Evolutionary conservation across 1,140 invertebrate genomes (phyloP), one percentile per base, ranked within the genome.

Genomic region (Dinoponera quadriceps): DNA sequence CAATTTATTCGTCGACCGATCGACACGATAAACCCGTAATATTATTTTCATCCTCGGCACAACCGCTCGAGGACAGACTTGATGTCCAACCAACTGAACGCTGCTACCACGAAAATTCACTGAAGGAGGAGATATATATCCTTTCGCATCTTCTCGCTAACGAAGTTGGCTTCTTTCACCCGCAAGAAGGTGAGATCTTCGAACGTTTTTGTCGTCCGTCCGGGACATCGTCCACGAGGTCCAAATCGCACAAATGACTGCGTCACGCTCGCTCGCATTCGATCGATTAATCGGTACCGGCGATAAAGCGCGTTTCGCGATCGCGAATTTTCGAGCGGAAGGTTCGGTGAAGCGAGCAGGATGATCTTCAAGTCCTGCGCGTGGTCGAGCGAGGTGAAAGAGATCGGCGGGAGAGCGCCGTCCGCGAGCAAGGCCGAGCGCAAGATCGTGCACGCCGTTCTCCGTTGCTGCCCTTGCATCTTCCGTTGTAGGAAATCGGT

Each of bases 351-450:
- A 20, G 51, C 7, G 3, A 22, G 27, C n/a, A 62, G 51, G 63
- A 94, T 94, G 93, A 91, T 94, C 80, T 92, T 94, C 78, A 93
- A 92, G 65, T 91, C 90, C 66, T 93, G 92, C 80, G 69, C 91
- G 25, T 92, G 93, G 93, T 87, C 93, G 1, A 86, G 73, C 22
- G 86, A 88, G 83, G 18, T 51, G 20, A 82, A 75, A 49, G 60
- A 85, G 11, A 49, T 84, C 63, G 83, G 13, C 7, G 20, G 22
- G 13, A 38, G 38, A 44, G 7, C 38, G 38, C 38, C 25, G 38
- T 13, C 69, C 18, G 44, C 68, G 11, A 74, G 33, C 54, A 27
- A 55, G 20, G 14, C 20, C 38, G 88, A 90, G n/a, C 73, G 73
- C 2, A 92, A 90, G 66, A 85, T 93, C 55, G 82, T 89, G 9